Conservation (phyloP, 2,113 vertebrate species). For the Shinisaurus crocodilurus region DNA sequence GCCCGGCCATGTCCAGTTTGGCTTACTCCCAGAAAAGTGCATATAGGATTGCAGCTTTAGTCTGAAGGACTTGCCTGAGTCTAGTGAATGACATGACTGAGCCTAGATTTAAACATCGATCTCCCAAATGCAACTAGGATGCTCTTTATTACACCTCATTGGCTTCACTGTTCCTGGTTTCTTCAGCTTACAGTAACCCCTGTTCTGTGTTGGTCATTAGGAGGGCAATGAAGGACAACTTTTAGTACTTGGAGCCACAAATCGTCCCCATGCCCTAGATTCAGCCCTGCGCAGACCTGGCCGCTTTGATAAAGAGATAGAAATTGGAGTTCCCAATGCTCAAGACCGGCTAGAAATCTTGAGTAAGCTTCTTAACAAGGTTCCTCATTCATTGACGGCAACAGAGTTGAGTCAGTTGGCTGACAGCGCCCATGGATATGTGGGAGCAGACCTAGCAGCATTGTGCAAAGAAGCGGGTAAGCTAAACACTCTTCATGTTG, state of each 20-base stretch:
- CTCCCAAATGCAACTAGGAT: background rate
- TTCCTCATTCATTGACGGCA: constrained; percentile 78
- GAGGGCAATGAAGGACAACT: constrained; percentile 90
- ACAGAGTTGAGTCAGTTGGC: constrained; percentile 83
- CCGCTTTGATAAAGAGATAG: constrained; percentile 95
- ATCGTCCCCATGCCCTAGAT: constrained; percentile 92
- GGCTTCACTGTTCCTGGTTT: background rate
- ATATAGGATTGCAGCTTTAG: background rate
- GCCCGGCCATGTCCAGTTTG: background rate
- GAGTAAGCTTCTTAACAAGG: constrained; percentile 80
- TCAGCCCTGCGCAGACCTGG: constrained; percentile 91
- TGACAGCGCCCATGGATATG: constrained; percentile 88
- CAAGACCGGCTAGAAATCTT: constrained; percentile 89
- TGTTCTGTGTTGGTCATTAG: constrained; percentile 66
- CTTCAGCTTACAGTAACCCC: background rate
- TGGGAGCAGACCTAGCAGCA: constrained; percentile 92
- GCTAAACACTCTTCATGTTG: constrained; percentile 29
- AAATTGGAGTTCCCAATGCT: constrained; percentile 90
- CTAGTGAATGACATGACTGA: background rate
- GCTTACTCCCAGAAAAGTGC: background rate
- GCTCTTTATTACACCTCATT: too few species aligned
- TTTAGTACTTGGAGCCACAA: constrained; percentile 94
- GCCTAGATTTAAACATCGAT: background rate
- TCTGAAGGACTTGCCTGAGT: background rate
- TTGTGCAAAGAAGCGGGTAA: constrained; percentile 95